Base-by-base conservation (phyloP, 2,797 vertebrate genomes). In the Clarias laeviceps region DNA sequence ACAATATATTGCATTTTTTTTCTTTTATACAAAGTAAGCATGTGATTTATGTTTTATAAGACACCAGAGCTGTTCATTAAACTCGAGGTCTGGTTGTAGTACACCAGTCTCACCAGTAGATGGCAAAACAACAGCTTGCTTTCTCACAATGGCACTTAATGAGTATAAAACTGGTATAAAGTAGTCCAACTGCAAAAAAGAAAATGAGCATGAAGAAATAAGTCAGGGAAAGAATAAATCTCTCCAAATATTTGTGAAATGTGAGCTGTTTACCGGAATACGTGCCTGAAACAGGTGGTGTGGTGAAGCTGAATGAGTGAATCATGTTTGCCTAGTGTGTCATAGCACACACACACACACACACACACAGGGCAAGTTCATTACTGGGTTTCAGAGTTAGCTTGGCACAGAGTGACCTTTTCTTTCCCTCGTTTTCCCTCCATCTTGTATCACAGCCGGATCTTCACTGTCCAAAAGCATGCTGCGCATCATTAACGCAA, bases 271-370 rank as follows among this genome's bases (percentile, higher is more conserved):
- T 83, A 82, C 61, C 73, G 37, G 66, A 24, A 68, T 62, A 50
- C 45, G 37, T 32, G 40, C 22, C 40, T n/a, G 32, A 80, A 87
- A 90, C 92, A 92, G 91, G 90, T 93, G 91, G 40, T 85, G 90
- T 59, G 88, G 88, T 77, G 74, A 85, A 87, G 83, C 89, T 82
- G 80, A 78, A 50, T 87, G 82, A 82, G 84, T 90, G 89, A 79
- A 84, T 83, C 86, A 92, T 94, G 92, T 92, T 91, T 92, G 78
- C 81, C 77, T 56, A 45, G 32, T 73, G 27, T 87, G 92, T 93
- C 93, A 94, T 84, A 34, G 57, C 85, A 82, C 84, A 69, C 68
- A 85, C 76, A 85, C 83, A 84, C 83, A 84, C 86, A 83, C 73
- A 84, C 85, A 73, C 84, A 78, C 69, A 79, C 22, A 62, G n/a